phyloP scores from a whole-genome alignment of 1,140 invertebrate genomes.

The Penaeus chinensis region DNA sequence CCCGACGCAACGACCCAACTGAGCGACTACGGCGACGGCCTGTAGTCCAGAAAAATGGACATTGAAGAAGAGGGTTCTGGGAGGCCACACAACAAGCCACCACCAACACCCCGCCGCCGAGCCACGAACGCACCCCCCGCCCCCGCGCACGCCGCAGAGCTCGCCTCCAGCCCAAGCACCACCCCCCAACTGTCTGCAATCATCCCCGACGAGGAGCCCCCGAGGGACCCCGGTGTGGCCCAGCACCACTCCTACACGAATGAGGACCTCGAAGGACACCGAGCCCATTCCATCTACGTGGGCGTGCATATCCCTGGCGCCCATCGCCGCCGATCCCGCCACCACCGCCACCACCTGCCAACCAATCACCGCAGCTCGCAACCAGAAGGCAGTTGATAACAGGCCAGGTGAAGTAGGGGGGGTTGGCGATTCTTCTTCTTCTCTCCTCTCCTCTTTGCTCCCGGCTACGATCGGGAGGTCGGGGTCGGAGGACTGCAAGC shows the following conservation, averaged over 20 bases:
- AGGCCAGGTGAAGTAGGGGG: constrained; percentile 65
- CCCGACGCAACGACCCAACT: no score
- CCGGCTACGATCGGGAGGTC: no score
- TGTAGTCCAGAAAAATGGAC: no score
- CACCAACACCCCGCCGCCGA: no score
- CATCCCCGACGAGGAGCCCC: constrained; percentile 71
- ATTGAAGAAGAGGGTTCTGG: no score
- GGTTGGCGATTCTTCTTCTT: no score
- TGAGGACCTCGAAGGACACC: constrained; percentile 74
- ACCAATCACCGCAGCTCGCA: constrained; percentile 66
- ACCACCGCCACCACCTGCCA: constrained; percentile 73
- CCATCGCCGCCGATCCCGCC: constrained; percentile 47
- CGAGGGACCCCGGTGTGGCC: constrained; percentile 83
- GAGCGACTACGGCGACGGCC: no score
- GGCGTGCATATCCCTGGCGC: constrained; percentile 80
- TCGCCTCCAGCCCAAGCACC: constrained; percentile 36
- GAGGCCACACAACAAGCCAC: no score
- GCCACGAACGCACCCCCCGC: not conserved
- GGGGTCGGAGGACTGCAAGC: no score
- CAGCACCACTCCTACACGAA: constrained; percentile 72
- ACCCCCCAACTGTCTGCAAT: no score
- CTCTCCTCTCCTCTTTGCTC: no score
- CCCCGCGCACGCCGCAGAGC: constrained; percentile 1
- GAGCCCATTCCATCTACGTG: constrained; percentile 88
- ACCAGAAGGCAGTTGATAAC: constrained; percentile 61